A percentile compares a stretch with the other conserved stretches of the same genome.
Conservation (phyloP, 2,888 invertebrate species). For the Morpho achilles region DNA sequence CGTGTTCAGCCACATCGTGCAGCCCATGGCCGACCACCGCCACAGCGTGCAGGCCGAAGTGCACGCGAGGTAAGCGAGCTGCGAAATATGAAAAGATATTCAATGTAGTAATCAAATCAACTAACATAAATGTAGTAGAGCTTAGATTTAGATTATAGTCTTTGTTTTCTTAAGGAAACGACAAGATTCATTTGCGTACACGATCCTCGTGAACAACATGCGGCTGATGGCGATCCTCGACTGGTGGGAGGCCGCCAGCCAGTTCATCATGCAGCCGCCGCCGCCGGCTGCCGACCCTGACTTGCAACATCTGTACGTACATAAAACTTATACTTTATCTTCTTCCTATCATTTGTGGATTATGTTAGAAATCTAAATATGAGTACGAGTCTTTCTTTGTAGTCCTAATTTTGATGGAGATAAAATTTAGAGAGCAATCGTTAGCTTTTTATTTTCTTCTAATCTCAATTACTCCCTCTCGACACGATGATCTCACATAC, state of each 20-base stretch:
- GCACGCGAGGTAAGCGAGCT: constrained; percentile 74
- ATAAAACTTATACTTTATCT: not conserved
- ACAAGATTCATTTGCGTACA: constrained; percentile 86
- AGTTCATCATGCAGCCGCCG: constrained; percentile 84
- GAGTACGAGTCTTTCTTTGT: too few species aligned
- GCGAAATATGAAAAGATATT: too few species aligned
- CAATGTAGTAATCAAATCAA: too few species aligned
- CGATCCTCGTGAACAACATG: constrained; percentile 96
- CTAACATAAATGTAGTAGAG: too few species aligned
- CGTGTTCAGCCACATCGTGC: constrained; percentile 93
- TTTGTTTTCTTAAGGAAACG: constrained; percentile 70
- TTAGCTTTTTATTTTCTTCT: too few species aligned
- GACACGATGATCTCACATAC: too few species aligned
- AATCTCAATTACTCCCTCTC: too few species aligned
- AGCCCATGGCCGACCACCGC: constrained; percentile 82
- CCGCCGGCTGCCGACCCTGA: constrained; percentile 52
- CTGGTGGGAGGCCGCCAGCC: constrained; percentile 92
- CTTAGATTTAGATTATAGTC: not conserved
- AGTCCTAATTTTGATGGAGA: too few species aligned
- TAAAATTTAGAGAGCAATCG: too few species aligned
- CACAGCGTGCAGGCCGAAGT: constrained; percentile 86
- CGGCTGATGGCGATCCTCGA: constrained; percentile 94
- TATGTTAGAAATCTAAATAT: too few species aligned
- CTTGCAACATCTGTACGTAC: constrained; percentile 42
- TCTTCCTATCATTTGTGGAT: not conserved